phyloP scores from a whole-genome alignment of 2,888 invertebrate species.

The Philonicus albiceps region DNA sequence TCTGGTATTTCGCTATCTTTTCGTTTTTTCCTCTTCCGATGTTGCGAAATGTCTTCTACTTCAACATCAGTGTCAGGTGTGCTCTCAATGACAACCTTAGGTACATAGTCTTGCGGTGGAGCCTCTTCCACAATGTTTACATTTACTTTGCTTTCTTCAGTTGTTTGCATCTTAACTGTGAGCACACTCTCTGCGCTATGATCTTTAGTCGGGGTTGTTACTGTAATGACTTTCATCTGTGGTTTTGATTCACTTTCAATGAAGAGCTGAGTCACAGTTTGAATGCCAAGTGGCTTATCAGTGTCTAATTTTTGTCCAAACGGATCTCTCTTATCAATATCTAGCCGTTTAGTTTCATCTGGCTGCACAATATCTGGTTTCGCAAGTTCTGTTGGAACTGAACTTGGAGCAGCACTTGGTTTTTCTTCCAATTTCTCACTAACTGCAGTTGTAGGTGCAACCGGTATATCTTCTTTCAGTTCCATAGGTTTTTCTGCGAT shows the following conservation, averaged over 20 bases:
- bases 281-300: not conserved
- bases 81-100: slow-evolving; percentile 52
- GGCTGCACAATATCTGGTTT: not conserved
- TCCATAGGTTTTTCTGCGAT: not conserved
- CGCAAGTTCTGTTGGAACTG: not conserved
- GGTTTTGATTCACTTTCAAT: slow-evolving; percentile 56
- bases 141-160: slow-evolving; percentile 56
- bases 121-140: slow-evolving; percentile 61
- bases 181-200: slow-evolving; percentile 56
- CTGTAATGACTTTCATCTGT: slow-evolving; percentile 53
- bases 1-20: slow-evolving; percentile 55
- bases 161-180: slow-evolving; percentile 54
- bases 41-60: slow-evolving; percentile 63
- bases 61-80: slow-evolving; percentile 62
- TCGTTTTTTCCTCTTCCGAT: slow-evolving; percentile 71
- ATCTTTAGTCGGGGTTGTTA: slow-evolving; percentile 63
- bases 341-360: not conserved
- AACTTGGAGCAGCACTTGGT: not conserved
- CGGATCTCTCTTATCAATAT: not conserved
- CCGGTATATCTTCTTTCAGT: not conserved
- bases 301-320: not conserved
- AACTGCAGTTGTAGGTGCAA: not conserved
- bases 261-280: slow-evolving; percentile 57
- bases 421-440: not conserved
- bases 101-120: slow-evolving; percentile 31